Percentiles rank a stretch among this genome's conserved stretches.
These are phyloP conservation scores for Pocillopora damicornis DNA, from an alignment of 64 coral and sea anemone species.

Conservation along the genomic window DNA sequence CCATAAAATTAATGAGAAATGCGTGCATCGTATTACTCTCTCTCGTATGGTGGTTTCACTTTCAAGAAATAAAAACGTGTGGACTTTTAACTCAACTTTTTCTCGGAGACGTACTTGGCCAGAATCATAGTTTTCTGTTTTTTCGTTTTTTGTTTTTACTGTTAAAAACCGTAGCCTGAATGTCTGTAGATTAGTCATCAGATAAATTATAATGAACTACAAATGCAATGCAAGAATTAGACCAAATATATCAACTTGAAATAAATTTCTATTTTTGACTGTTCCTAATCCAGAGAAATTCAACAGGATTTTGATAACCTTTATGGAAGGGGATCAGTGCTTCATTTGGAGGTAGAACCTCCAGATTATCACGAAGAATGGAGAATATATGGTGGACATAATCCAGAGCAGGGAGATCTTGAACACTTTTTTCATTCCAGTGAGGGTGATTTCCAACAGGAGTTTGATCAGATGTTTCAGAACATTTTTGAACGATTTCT, in stretches of 20 bases:
- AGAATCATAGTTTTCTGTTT: too few relatives aligned
- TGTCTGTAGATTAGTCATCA: too few relatives aligned
- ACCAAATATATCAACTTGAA: not conserved
- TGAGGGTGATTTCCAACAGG: slow-evolving; percentile 47
- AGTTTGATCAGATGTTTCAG: slow-evolving; percentile 79
- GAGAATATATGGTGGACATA: not conserved
- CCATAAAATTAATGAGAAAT: not conserved
- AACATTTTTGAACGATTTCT: slow-evolving; percentile 62
- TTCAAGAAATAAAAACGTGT: too few relatives aligned
- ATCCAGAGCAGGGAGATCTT: not conserved
- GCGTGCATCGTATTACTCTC: not conserved
- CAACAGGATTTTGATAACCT: slow-evolving; percentile 60
- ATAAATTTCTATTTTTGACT: not conserved
- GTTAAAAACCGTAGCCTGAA: too few relatives aligned
- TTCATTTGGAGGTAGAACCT: not conserved
- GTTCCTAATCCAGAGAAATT: slow-evolving; percentile 43
- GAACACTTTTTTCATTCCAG: slow-evolving; percentile 20
- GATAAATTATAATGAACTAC: too few relatives aligned
- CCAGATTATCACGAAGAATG: not conserved
- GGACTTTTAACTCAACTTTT: too few relatives aligned
- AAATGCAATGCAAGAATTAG: too few relatives aligned
- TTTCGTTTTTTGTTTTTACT: too few relatives aligned
- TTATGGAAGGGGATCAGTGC: not conserved
- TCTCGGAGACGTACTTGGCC: too few relatives aligned
- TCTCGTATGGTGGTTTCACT: too few relatives aligned